These are phyloP conservation scores for Hippasteria phrygiana DNA, from an alignment of 53 echinoderm and acorn worm genomes.

Conservation along the genomic window DNA sequence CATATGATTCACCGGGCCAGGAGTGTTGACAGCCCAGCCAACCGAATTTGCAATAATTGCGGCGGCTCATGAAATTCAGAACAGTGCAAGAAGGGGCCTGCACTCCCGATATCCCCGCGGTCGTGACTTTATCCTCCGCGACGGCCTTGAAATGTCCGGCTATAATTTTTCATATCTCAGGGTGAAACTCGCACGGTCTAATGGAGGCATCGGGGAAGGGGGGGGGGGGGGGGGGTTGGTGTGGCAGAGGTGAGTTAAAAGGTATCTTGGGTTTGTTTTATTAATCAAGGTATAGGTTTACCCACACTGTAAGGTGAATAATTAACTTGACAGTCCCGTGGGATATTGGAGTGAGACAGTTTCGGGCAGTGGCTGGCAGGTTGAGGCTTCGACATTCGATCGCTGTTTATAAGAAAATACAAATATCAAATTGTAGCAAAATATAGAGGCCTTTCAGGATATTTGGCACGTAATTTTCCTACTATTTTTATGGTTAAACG, in stretches of 20 bases:
- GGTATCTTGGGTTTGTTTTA: conserved; percentile 8
- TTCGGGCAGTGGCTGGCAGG: neutral
- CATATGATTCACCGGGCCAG: conserved; percentile 27
- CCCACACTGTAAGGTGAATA: neutral
- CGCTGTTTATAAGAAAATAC: neutral
- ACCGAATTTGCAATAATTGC: conserved; percentile 53
- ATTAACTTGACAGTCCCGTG: neutral
- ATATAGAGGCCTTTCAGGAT: no score
- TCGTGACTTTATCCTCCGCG: conserved; percentile 35
- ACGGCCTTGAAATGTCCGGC: conserved; percentile 16
- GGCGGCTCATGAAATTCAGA: conserved; percentile 57
- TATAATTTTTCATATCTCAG: conserved; percentile 29
- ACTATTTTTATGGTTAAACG: no score
- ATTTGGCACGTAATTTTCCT: no score
- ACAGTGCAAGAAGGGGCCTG: neutral
- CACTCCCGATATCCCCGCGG: conserved; percentile 9
- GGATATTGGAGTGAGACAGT: neutral
- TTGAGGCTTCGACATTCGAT: neutral
- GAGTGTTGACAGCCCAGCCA: conserved; percentile 39
- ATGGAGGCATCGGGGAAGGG: no score
- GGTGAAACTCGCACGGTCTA: conserved; percentile 11
- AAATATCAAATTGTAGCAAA: no score
- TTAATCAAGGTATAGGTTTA: conserved; percentile 57
- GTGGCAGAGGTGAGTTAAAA: neutral
- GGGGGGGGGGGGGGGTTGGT: no score